Base-by-base conservation (phyloP, 2,113 vertebrate species). In the Phoxinus phoxinus region DNA sequence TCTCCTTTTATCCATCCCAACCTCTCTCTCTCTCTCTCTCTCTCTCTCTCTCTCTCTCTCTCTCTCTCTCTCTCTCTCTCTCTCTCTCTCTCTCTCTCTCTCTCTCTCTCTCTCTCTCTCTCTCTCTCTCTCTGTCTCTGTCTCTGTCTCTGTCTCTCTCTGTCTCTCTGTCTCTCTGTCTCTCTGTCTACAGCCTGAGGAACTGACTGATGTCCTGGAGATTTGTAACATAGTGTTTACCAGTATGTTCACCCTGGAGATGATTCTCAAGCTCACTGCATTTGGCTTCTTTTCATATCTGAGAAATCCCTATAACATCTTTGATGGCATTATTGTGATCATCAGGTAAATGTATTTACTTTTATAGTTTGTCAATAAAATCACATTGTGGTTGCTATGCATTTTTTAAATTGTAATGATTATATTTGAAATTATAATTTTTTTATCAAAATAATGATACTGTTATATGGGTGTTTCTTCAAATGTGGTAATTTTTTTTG, bases 211-310 rank as follows among this genome's bases (percentile, higher is more conserved):
- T 53, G 95, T 99, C 88, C 93, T 99, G 93, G 98, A 99, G 93
- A 98, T 99, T 94, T 97, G 98, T 91, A 99, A 99, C 5, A 98
- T 99, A 61, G 98, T 99, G 61, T 99, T 99, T 89, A 99, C 98
- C 91, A 99, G 98, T 93, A 98, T 99, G 98, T 99, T 99, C 74
- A 97, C 98, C 19, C 90, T 99, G 93, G 98, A 99, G 94, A 99
- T 99, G 98, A 96, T 99, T 88, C 95, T 99, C 80, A 99, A 99
- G 90, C 95, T 99, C 85, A 95, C 96, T 0, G 98, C 98, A 30
- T 99, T 98, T 27, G 98, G 98, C 83, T 97, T 98, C 89, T 98
- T 99, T 7, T 95, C 96, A 91, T 99, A 99, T 91, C 93, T 99
- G 88, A 95, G 97, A 88, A 99, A 99, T 83, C 97, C 97, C 4